phyloP scores from a whole-genome alignment of 1,140 invertebrate genomes.

The Tetramorium alpestre region DNA sequence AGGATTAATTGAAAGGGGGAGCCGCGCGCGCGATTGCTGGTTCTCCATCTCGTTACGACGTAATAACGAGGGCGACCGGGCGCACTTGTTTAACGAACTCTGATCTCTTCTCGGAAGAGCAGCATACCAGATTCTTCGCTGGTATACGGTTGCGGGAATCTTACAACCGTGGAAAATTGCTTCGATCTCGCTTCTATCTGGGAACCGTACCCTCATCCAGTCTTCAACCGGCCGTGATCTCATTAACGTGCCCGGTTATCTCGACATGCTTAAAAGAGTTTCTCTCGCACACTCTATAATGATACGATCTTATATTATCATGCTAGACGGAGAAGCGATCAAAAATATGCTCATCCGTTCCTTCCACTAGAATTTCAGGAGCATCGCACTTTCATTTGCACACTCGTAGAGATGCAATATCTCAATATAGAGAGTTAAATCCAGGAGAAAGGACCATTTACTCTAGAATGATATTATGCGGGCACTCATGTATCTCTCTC shows the following conservation, averaged over 20 bases:
- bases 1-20: conserved; percentile 68
- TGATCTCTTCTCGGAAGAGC: conserved; percentile 9
- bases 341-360: conserved; percentile 42
- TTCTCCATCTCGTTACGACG: conserved; percentile 56
- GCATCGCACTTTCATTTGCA: conserved; percentile 46
- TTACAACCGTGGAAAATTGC: background rate
- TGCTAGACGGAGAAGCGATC: conserved; percentile 36
- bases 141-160: conserved; percentile 16
- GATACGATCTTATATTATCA: conserved; percentile 53
- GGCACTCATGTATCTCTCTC: background rate
- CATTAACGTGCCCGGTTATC: conserved; percentile 66
- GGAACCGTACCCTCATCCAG: conserved; percentile 17
- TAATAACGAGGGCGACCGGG: conserved; percentile 62
- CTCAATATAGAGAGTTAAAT: background rate
- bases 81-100: conserved; percentile 76
- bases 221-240: conserved; percentile 66
- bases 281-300: conserved; percentile 58
- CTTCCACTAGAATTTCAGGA: background rate
- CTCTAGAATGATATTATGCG: background rate
- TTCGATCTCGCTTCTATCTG: conserved; percentile 51
- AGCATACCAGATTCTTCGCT: conserved; percentile 41
- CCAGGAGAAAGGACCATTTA: background rate
- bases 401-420: background rate
- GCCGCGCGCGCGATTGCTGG: background rate
- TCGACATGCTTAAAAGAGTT: conserved; percentile 63